phyloP scores from a whole-genome alignment of 2,888 invertebrate species.

The Chromoteleia sp. region DNA sequence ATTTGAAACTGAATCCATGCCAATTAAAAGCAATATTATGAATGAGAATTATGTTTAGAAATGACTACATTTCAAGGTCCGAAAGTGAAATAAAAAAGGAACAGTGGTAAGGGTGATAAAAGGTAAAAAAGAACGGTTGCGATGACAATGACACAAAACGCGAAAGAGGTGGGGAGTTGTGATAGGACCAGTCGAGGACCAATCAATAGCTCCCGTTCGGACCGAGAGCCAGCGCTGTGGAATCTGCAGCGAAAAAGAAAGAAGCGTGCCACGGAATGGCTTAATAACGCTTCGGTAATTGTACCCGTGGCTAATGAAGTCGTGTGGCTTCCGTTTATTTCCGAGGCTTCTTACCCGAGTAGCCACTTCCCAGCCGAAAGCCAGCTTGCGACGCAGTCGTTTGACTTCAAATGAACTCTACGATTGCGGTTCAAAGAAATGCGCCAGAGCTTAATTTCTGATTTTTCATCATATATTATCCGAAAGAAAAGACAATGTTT shows the following conservation, averaged over 20 bases:
- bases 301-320: constrained; percentile 54
- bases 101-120: no score
- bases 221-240: neutral
- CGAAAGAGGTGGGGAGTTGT: neutral
- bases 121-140: neutral
- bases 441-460: constrained; percentile 19
- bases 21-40: no score
- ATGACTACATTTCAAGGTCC: no score
- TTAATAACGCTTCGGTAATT: constrained; percentile 51
- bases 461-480: neutral
- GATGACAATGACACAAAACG: neutral
- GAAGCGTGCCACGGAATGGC: constrained; percentile 10
- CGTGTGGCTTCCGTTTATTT: constrained; percentile 57
- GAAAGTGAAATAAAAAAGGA: no score
- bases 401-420: constrained; percentile 53
- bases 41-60: no score
- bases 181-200: constrained; percentile 1
- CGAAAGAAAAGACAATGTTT: no score
- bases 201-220: constrained; percentile 31
- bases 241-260: constrained; percentile 25
- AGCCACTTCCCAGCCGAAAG: constrained; percentile 44
- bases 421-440: constrained; percentile 39
- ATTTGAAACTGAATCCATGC: no score
- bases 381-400: constrained; percentile 40
- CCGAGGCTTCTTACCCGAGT: constrained; percentile 52